Evolutionary conservation across 2,888 invertebrate species (phyloP).

Genomic region (Nudaria mundana): DNA sequence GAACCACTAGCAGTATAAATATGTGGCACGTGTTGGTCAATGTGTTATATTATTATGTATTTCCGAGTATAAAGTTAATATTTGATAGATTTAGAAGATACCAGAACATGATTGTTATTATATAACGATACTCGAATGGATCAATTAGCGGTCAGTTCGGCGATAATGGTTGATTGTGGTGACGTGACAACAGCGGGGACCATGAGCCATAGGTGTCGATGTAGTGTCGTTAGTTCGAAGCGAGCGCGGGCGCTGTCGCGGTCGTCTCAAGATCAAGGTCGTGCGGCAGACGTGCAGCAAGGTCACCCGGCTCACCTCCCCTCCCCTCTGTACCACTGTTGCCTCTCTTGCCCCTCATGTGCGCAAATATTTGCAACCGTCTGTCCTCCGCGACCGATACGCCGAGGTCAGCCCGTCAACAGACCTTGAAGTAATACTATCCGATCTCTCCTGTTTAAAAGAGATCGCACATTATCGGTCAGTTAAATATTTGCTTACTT

Average conservation of each 20-base stretch:
- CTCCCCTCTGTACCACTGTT: conserved; percentile 34
- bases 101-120: conserved; percentile 2
- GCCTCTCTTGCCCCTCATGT: conserved; percentile 52
- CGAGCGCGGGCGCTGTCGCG: conserved; percentile 55
- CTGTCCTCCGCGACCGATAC: conserved; percentile 81
- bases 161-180: conserved; percentile 18
- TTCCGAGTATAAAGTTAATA: not conserved
- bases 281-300: conserved; percentile 73
- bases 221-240: conserved; percentile 38
- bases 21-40: not conserved
- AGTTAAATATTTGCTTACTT: conserved; percentile 32
- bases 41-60: not conserved
- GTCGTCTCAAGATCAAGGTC: conserved; percentile 82
- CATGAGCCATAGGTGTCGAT: conserved; percentile 58
- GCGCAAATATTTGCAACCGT: conserved; percentile 79
- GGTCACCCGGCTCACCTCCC: conserved; percentile 57
- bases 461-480: conserved; percentile 59
- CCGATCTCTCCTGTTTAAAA: conserved; percentile 70
- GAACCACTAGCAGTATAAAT: too few relatives aligned
- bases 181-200: conserved; percentile 39
- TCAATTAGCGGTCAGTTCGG: conserved; percentile 17
- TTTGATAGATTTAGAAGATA: not conserved
- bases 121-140: conserved; percentile 4
- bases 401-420: conserved; percentile 76
- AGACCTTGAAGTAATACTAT: conserved; percentile 77